A percentile compares a stretch with the other conserved stretches of the same genome.
Evolutionary conservation across 2,888 invertebrate genomes (phyloP).

Genomic region (Poecilus cupreus): DNA sequence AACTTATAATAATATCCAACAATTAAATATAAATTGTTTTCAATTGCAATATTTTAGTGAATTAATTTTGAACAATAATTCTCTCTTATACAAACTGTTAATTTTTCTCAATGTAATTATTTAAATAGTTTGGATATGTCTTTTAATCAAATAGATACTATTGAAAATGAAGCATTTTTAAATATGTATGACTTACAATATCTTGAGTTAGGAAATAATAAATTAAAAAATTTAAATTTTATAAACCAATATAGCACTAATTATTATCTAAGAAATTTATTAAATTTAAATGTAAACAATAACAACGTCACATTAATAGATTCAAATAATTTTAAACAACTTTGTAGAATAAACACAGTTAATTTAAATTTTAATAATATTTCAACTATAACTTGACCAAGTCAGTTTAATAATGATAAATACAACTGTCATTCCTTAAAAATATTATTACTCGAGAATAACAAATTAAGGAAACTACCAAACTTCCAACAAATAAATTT

Average conservation of each 20-base stretch:
- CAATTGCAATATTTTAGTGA: too few relatives aligned
- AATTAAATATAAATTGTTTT: too few relatives aligned
- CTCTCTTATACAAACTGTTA: too few relatives aligned
- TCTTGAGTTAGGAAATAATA: background rate
- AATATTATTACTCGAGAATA: background rate
- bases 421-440: background rate
- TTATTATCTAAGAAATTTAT: background rate
- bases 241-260: too few relatives aligned
- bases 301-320: background rate
- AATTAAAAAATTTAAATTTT: background rate
- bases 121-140: too few relatives aligned
- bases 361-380: slow-evolving; percentile 31
- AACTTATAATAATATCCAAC: too few relatives aligned
- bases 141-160: too few relatives aligned
- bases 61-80: too few relatives aligned
- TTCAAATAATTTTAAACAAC: background rate
- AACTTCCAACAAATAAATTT: background rate
- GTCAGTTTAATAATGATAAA: background rate
- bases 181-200: background rate
- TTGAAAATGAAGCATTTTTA: background rate
- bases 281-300: background rate
- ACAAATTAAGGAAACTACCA: slow-evolving; percentile 5
- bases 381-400: background rate
- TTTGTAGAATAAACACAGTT: background rate
- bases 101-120: too few relatives aligned